A percentile compares a stretch with the other conserved stretches of the same genome.
phyloP scores from a whole-genome alignment of 1,140 invertebrate genomes.

The Drosophila santomea region DNA sequence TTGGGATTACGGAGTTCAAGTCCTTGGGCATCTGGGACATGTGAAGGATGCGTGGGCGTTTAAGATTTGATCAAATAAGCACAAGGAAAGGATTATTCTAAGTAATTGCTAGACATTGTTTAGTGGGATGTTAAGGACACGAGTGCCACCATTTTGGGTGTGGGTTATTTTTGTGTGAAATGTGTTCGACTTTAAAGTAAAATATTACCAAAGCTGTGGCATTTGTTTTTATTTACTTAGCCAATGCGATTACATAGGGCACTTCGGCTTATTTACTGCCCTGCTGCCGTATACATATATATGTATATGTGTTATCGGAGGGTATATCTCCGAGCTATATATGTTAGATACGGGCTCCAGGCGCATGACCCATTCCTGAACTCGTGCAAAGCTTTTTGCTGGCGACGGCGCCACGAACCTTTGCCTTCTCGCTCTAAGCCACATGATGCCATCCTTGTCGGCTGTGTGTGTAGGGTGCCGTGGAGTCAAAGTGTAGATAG shows the following conservation, averaged over 20 bases:
- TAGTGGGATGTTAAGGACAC: constrained; percentile 30
- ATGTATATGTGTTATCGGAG: constrained; percentile 30
- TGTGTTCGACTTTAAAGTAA: constrained; percentile 53
- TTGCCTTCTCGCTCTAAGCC: constrained; percentile 60
- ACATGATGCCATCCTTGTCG: constrained; percentile 72
- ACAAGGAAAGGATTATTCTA: constrained; percentile 78
- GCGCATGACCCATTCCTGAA: constrained; percentile 84
- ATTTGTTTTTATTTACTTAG: constrained; percentile 72
- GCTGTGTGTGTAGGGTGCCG: constrained; percentile 48
- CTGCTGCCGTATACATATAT: constrained; percentile 25
- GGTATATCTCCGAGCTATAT: constrained; percentile 47
- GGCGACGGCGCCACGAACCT: constrained; percentile 68
- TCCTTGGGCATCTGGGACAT: constrained; percentile 25
- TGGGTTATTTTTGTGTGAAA: constrained; percentile 19
- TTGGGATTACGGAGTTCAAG: constrained; percentile 20
- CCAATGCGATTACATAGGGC: constrained; percentile 28
- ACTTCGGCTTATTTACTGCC: constrained; percentile 57
- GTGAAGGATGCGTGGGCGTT: constrained; percentile 46
- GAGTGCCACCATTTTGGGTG: not conserved
- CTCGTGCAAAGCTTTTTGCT: constrained; percentile 60
- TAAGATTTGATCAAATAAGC: constrained; percentile 77
- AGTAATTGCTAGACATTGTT: constrained; percentile 77
- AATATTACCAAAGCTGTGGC: constrained; percentile 30
- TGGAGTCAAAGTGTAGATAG: constrained; percentile 81
- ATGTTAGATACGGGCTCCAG: constrained; percentile 59